Evolutionary conservation across 64 coral and sea anemone species (phyloP), one percentile per base, ranked within the genome.

Genomic region (Pachyseris speciosa): DNA sequence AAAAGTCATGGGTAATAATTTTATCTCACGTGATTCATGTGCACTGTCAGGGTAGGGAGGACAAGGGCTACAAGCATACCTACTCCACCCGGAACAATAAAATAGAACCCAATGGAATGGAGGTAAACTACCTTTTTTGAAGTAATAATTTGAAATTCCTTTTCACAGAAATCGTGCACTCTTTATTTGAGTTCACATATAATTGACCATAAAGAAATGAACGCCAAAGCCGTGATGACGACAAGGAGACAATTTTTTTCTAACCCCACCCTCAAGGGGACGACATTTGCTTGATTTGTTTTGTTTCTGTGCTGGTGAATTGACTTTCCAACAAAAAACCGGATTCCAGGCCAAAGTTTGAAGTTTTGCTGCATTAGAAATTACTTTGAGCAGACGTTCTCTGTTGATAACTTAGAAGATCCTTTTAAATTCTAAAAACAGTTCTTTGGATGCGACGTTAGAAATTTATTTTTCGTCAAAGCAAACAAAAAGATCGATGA

Each of bases 231-330:
- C n/a, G n/a, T n/a, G 17, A 61, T 25, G 27, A 61, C 6, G 8
- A 5, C 15, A 2, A 19, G 20, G 33, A 6, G 4, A n/a, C 2
- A 37, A 71, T 7, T 39, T 27, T 29, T 47, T 10, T 7, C 77
- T 60, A 7, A 81, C 31, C 36, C 52, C 19, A 40, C 32, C 19
- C 53, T 28, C 13, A 52, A 81, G 19, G 55, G 52, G 34, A 61
- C 0, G 4, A 9, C 12, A 1, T 34, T 28, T 81, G 33, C 13
- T 26, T 40, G 2, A 22, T 81, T 81, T 81, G 77, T 81, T 81
- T 81, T 81, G 77, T 80, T 80, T 80, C 16, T 28, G 75, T 58
- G 20, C 2, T 37, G 26, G 5, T 34, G 67, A n/a, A n/a, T n/a
- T n/a, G n/a, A n/a, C n/a, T n/a, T n/a, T n/a, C n/a, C n/a, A n/a